Evolutionary conservation across 2,113 vertebrate species (phyloP).

Genomic region (Corythaixoides concolor): DNA sequence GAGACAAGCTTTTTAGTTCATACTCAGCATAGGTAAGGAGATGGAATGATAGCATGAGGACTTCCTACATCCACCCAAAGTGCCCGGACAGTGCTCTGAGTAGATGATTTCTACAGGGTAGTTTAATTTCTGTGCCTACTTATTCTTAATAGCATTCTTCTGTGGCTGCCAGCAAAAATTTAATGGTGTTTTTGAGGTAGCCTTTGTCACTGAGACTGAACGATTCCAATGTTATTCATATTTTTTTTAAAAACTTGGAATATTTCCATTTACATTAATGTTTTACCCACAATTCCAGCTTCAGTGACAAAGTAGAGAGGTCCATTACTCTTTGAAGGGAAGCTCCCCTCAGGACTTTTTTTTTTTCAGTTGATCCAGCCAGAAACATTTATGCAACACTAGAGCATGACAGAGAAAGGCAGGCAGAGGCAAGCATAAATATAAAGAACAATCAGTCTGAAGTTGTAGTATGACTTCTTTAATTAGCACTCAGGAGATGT

Average conservation of each 20-base stretch:
- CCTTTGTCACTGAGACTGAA: neutral
- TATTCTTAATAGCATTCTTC: neutral
- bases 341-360: conserved; percentile 77
- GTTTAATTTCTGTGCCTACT: neutral
- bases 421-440: conserved; percentile 74
- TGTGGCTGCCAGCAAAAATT: neutral
- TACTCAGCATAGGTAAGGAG: neutral
- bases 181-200: neutral
- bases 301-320: conserved; percentile 77
- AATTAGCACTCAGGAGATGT: neutral
- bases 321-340: conserved; percentile 75
- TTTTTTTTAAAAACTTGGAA: neutral
- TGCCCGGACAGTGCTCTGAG: neutral
- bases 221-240: neutral
- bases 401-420: conserved; percentile 80
- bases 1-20: neutral
- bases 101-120: neutral
- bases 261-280: neutral
- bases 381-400: conserved; percentile 78
- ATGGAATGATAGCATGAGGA: neutral
- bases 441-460: neutral
- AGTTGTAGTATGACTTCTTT: neutral
- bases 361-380: conserved; percentile 60
- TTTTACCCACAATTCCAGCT: conserved; percentile 57
- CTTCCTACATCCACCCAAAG: neutral